Base-by-base conservation (phyloP, 2,888 invertebrate species). In the Drosophila macrothrix region DNA sequence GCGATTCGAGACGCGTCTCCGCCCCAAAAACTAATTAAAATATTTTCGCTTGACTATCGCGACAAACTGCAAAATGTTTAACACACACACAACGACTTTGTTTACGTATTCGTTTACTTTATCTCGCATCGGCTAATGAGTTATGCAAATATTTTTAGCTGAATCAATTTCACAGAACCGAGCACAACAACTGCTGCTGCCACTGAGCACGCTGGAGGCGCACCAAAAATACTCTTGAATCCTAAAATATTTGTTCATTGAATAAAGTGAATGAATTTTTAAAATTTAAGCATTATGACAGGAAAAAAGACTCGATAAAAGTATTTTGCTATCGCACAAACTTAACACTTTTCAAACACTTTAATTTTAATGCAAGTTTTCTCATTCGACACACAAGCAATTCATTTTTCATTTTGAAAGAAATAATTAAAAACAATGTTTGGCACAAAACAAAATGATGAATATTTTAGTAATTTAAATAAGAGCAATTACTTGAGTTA, bases 1-100 rank as follows among this genome's bases (percentile, higher is more conserved):
- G 60, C 66, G 74, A 74, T 72, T 76, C 64, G 67, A 60, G 65
- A 75, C 74, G 61, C 61, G 68, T 64, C 69, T 67, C 50, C 70
- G 50, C 83, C 88, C 82, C 86, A 73, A 88, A 90, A 87, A 83
- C 86, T 88, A 87, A 87, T 87, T 87, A 87, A 85, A 87, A 90
- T 90, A 82, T 88, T 83, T 87, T 79, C 76, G 77, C 82, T 76
- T 68, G 60, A 43, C 60, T 76, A 87, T 87, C 88, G 74, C 83
- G 56, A 73, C 73, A 82, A 72, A 80, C 76, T 73, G 70, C 66
- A 82, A 82, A 76, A 76, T 66, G 60, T 62, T 73, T 56, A 76
- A 33, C 56, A 39, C 37, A 58, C 59, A 58, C 60, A 64, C 29
- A 54, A 28, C 56, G 22, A 49, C 41, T 29, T 33, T 54, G 60